phyloP scores from a whole-genome alignment of 2,113 vertebrate species.

The Catagonus wagneri region DNA sequence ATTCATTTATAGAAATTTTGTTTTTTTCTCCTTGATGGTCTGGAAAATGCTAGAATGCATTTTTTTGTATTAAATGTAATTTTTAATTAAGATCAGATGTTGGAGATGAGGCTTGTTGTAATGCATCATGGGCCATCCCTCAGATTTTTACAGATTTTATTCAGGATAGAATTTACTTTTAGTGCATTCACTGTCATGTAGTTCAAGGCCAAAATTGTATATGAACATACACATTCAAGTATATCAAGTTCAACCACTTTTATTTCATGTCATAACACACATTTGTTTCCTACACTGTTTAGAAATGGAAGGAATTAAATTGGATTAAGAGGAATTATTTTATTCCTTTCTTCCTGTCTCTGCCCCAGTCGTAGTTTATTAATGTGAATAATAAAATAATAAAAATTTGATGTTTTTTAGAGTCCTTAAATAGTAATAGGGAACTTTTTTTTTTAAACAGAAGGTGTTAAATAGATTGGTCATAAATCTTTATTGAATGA shows the following conservation, averaged over 20 bases:
- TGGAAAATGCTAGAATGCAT: conserved; percentile 12
- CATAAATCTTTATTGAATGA: conserved; percentile 13
- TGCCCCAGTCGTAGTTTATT: neutral
- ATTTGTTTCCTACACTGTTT: neutral
- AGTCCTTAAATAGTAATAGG: conserved; percentile 37
- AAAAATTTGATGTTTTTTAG: conserved; percentile 14
- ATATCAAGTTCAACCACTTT: neutral
- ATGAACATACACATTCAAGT: neutral
- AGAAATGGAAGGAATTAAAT: conserved; percentile 27
- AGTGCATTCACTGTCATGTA: neutral
- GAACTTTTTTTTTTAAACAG: no score
- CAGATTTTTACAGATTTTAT: neutral
- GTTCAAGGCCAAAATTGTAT: neutral
- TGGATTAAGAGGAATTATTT: neutral
- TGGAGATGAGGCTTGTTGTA: neutral
- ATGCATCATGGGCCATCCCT: neutral
- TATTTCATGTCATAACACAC: neutral
- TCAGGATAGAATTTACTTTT: neutral
- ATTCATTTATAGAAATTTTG: conserved; percentile 3
- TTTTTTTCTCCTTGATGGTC: neutral
- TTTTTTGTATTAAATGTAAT: conserved; percentile 29
- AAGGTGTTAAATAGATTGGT: neutral
- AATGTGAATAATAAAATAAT: neutral
- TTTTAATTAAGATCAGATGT: conserved; percentile 6
- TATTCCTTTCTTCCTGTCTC: neutral